phyloP scores from a whole-genome alignment of 1,140 invertebrate genomes.

The Macrostomum lignano region DNA sequence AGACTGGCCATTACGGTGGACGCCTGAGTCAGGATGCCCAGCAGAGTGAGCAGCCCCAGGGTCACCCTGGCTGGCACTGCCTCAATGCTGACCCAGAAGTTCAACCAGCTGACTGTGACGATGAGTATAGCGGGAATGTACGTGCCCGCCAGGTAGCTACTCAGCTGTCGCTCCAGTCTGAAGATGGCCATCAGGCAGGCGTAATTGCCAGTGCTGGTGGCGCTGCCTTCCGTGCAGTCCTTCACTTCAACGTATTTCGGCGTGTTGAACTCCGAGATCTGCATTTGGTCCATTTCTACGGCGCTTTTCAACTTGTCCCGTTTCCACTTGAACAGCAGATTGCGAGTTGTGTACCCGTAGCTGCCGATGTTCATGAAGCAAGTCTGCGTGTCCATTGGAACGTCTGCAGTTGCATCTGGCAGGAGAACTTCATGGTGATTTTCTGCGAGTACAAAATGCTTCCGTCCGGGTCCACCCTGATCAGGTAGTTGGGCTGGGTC shows the following conservation, averaged over 20 bases:
- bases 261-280: conserved; percentile 2
- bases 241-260: neutral
- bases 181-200: conserved; percentile 4
- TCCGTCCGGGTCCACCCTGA: conserved; percentile 1
- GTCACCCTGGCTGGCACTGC: conserved; percentile 4
- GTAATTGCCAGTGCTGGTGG: conserved; percentile 4
- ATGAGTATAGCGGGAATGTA: conserved; percentile 3
- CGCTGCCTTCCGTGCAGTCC: neutral
- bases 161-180: neutral
- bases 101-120: conserved; percentile 4
- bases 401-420: conserved; percentile 52
- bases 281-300: neutral
- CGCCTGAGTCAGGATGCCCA: conserved; percentile 5
- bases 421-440: conserved; percentile 22
- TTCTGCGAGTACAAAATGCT: conserved; percentile 4
- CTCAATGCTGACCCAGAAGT: conserved; percentile 5
- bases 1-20: conserved; percentile 3
- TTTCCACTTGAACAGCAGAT: conserved; percentile 10
- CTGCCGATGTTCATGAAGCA: conserved; percentile 50
- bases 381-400: conserved; percentile 52
- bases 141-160: conserved; percentile 3
- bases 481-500: conserved; percentile 6
- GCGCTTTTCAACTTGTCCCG: neutral
- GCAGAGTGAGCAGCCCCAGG: conserved; percentile 3
- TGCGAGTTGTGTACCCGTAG: conserved; percentile 34